phyloP scores from a whole-genome alignment of 35 echinoderm and acorn worm species.

The Acanthaster planci region DNA sequence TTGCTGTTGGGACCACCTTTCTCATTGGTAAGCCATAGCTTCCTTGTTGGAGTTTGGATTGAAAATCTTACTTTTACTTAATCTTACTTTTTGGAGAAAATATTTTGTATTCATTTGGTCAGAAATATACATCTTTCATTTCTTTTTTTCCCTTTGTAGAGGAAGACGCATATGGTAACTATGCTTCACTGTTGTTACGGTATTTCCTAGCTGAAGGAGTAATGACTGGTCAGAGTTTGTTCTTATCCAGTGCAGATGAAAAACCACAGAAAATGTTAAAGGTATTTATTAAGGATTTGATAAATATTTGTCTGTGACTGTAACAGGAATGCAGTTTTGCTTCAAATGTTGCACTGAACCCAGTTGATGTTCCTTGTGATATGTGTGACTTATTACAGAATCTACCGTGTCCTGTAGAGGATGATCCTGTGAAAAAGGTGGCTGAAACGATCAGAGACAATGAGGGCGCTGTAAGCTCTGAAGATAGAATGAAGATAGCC shows the following conservation, averaged over 20 bases:
- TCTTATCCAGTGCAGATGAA: constrained; percentile 65
- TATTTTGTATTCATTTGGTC: no score
- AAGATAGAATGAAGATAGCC: constrained; percentile 84
- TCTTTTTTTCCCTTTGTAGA: constrained; percentile 55
- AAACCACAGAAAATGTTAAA: constrained; percentile 73
- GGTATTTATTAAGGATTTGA: constrained; percentile 50
- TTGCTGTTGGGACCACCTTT: constrained; percentile 68
- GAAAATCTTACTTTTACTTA: no score
- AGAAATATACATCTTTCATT: not conserved
- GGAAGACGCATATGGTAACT: constrained; percentile 77
- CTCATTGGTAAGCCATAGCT: constrained; percentile 58
- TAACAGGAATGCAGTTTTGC: not conserved
- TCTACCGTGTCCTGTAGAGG: constrained; percentile 52
- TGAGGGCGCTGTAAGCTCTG: not conserved
- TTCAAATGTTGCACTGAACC: no score
- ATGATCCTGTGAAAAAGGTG: constrained; percentile 13
- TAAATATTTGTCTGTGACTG: not conserved
- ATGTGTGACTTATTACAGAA: constrained; percentile 36
- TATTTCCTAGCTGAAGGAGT: constrained; percentile 94
- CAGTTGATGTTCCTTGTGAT: no score
- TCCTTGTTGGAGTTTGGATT: no score
- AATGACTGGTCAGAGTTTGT: constrained; percentile 73
- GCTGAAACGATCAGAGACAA: not conserved
- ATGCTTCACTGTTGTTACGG: constrained; percentile 73
- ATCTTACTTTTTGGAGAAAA: no score